Percentiles rank a stretch among this genome's conserved stretches.
These are phyloP conservation scores for Mus minutoides DNA, from an alignment of 2,797 vertebrate genomes.

Conservation along the genomic window DNA sequence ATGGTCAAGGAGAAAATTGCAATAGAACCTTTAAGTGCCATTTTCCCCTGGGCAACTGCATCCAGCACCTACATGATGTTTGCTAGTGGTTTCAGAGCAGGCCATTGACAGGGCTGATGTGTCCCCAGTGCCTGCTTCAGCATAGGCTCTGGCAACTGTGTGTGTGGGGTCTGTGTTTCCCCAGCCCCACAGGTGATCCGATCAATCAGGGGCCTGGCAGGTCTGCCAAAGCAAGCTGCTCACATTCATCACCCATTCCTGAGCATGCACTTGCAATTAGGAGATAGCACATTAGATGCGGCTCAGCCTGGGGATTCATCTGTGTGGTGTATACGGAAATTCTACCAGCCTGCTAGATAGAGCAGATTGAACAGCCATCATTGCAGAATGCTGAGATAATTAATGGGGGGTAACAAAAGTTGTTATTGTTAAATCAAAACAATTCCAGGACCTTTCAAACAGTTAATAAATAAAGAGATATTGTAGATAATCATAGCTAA, in stretches of 20 bases:
- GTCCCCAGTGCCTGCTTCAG: neutral
- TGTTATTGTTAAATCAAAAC: slow-evolving; percentile 46
- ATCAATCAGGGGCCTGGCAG: too few species aligned
- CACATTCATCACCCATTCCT: neutral
- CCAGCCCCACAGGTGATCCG: neutral
- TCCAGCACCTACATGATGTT: neutral
- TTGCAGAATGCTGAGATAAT: neutral
- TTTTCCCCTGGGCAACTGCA: neutral
- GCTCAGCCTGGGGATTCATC: neutral
- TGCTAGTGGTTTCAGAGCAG: neutral
- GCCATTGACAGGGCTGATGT: neutral
- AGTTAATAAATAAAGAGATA: slow-evolving; percentile 47
- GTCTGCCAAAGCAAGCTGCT: neutral
- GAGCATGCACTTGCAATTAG: neutral
- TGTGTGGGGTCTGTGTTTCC: neutral
- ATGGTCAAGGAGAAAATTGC: neutral
- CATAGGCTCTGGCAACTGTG: neutral
- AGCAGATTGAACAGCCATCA: neutral
- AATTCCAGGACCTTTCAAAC: slow-evolving; percentile 29
- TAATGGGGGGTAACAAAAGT: neutral
- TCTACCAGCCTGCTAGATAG: neutral
- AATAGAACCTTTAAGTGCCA: neutral
- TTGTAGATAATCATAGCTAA: neutral
- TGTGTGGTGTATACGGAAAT: neutral
- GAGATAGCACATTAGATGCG: neutral